Base-by-base conservation (phyloP, 2,797 vertebrate genomes). In the Dipus sagitta region DNA sequence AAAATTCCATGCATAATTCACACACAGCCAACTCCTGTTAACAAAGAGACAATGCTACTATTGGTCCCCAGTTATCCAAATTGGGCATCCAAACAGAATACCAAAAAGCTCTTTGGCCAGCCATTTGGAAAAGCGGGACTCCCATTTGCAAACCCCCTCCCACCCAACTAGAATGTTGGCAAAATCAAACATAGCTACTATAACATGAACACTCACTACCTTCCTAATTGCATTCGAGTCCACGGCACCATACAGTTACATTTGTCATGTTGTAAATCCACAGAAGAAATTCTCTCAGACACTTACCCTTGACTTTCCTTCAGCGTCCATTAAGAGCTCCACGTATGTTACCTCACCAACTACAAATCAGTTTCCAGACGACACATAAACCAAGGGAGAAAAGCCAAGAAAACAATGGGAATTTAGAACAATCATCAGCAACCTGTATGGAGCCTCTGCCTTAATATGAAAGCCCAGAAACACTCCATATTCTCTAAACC, bases 271-370 rank as follows among this genome's bases (percentile, higher is more conserved):
- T 98, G 98, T 98, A 98, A 98, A 98, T 98, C 98, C 98, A 98
- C 98, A 98, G 98, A 98, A 98, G 97, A 98, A 98, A 98, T 97
- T 96, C 98, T 98, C 98, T 98, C 98, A 98, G 93, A 98, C 99
- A 99, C 99, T 99, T 99, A 99, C 99, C 99, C 99, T 99, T 98
- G 99, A 99, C 99, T 99, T 99, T 99, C 99, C 99, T 99, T 99
- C 99, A 98, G 99, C 99, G 99, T 99, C 99, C 99, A 99, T 99
- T 99, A 99, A 99, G 99, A 99, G 99, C 99, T 99, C 99, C 99
- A 99, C 99, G 99, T 99, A 99, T 99, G 99, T 99, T 99, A 99
- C 99, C 99, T 99, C 99, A 99, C 99, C 99, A 99, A 99, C 99
- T 99, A 99, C 99, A 99, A 99, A 99, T 99, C 99, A 99, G 99